These are phyloP conservation scores for Flexamia atlantica DNA, from an alignment of 2,888 invertebrate species.

Conservation along the genomic window DNA sequence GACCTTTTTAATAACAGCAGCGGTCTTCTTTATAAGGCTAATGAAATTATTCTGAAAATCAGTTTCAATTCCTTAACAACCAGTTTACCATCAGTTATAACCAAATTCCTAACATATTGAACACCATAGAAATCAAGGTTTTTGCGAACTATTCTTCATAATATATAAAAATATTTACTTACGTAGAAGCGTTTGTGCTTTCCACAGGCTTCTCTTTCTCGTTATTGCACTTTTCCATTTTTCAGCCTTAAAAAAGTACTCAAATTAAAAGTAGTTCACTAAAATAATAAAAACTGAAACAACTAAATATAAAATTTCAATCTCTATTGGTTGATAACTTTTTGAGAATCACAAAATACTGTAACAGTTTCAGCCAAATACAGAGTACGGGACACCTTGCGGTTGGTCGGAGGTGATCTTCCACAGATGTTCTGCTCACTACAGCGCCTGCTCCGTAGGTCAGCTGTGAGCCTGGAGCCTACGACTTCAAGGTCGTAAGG, in stretches of 20 bases:
- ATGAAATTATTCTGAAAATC: no score
- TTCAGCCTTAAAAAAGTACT: not conserved
- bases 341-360: not conserved
- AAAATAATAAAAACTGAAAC: not conserved
- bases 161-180: not conserved
- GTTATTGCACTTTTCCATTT: not conserved
- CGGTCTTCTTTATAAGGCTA: no score
- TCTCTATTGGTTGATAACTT: no score
- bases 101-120: no score
- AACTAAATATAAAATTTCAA: not conserved
- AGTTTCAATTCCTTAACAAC: no score
- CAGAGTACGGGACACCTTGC: not conserved
- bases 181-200: conserved; percentile 16
- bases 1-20: no score
- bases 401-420: not conserved
- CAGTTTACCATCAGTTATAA: no score
- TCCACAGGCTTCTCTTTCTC: not conserved
- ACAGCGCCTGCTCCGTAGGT: not conserved
- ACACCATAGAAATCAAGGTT: no score
- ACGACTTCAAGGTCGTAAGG: not conserved
- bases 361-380: not conserved
- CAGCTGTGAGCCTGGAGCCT: not conserved
- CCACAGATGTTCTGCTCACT: not conserved
- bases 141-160: no score
- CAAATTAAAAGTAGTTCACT: not conserved